Evolutionary conservation across 2,888 invertebrate species (phyloP).

Genomic region (Acleris sparsana): DNA sequence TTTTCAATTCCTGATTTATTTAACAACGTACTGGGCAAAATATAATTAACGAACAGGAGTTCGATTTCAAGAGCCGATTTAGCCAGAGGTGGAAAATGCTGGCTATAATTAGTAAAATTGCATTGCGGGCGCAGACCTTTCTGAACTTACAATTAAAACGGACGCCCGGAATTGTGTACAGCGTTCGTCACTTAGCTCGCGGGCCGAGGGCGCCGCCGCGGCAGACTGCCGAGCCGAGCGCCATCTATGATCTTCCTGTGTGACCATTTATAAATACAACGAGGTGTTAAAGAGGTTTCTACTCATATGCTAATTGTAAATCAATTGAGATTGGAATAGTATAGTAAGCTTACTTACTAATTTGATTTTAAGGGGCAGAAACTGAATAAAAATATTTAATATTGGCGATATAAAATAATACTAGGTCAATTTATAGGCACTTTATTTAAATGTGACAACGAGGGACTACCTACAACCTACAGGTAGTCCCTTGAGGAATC

Average conservation of each 20-base stretch:
- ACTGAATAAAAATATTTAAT: too few relatives aligned
- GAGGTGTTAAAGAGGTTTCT: neutral
- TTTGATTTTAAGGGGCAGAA: too few relatives aligned
- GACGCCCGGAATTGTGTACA: conserved; percentile 82
- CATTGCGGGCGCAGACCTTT: conserved; percentile 60
- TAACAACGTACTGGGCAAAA: neutral
- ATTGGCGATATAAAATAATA: too few relatives aligned
- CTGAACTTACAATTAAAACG: conserved; percentile 82
- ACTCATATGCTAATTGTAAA: too few relatives aligned
- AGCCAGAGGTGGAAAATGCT: conserved; percentile 51
- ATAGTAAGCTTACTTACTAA: too few relatives aligned
- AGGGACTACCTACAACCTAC: too few relatives aligned
- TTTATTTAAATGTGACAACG: too few relatives aligned
- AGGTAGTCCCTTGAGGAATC: too few relatives aligned
- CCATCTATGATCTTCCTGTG: conserved; percentile 28
- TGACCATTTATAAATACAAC: conserved; percentile 8
- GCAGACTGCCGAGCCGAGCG: conserved; percentile 31
- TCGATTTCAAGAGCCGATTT: conserved; percentile 22
- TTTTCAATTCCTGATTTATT: neutral
- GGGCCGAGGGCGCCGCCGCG: conserved; percentile 37
- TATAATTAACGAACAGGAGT: neutral
- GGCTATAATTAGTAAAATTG: conserved; percentile 77
- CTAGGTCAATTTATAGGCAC: too few relatives aligned
- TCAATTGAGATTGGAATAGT: too few relatives aligned
- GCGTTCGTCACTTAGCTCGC: conserved; percentile 78